A percentile compares a stretch with the other conserved stretches of the same genome.
Conservation (phyloP, 2,797 vertebrate genomes). For the Ibycter americanus region DNA sequence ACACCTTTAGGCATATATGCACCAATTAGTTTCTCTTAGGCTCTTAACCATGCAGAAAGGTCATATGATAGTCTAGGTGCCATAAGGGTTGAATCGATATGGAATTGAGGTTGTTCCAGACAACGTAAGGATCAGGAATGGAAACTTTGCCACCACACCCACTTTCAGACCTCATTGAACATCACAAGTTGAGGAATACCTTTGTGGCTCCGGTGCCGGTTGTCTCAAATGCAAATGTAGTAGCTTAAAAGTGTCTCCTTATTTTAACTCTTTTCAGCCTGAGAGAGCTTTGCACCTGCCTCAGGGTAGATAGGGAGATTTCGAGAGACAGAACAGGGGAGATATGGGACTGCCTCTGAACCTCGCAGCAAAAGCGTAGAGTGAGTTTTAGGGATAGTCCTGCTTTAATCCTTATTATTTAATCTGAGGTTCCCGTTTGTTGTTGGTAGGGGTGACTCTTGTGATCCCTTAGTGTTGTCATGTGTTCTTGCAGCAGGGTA, state of each 20-base stretch:
- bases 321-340: not conserved
- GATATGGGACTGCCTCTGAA: not conserved
- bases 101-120: not conserved
- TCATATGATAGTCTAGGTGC: not conserved
- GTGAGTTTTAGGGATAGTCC: not conserved
- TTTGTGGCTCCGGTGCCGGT: not conserved
- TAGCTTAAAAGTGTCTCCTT: not conserved
- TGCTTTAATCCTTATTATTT: not conserved
- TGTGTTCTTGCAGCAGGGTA: not conserved
- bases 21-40: not conserved
- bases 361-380: fast-evolving
- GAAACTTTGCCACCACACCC: not conserved
- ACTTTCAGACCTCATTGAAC: not conserved
- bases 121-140: not conserved
- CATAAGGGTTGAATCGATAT: not conserved
- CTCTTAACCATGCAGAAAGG: not conserved
- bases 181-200: conserved; percentile 5
- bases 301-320: not conserved
- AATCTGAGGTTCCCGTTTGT: not conserved
- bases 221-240: not conserved
- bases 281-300: not conserved
- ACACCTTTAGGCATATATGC: no score
- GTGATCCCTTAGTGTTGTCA: not conserved
- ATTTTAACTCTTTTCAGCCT: not conserved
- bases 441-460: not conserved